These are phyloP conservation scores for Deilephila porcellus DNA, from an alignment of 2,888 invertebrate genomes.

Conservation along the genomic window DNA sequence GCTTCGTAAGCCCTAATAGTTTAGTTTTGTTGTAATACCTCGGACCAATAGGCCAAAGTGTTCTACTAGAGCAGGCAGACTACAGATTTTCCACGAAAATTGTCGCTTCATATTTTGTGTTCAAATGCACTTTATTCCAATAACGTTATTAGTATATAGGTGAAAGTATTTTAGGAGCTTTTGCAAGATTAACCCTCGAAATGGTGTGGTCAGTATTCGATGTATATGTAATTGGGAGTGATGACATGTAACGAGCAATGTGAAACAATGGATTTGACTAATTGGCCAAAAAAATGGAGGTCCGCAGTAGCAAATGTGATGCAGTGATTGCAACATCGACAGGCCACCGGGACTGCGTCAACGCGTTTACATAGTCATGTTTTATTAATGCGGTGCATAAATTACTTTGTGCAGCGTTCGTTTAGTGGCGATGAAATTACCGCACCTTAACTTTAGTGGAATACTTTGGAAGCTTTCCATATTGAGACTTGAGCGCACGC, in stretches of 20 bases:
- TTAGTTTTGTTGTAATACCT: too few relatives aligned
- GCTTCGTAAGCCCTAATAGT: too few relatives aligned
- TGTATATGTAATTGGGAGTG: background rate
- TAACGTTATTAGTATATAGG: too few relatives aligned
- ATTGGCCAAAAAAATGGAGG: slow-evolving; percentile 12
- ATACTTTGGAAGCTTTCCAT: slow-evolving; percentile 58
- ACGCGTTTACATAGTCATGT: slow-evolving; percentile 67
- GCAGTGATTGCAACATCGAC: slow-evolving; percentile 25
- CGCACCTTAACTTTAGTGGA: slow-evolving; percentile 53
- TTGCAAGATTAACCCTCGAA: too few relatives aligned
- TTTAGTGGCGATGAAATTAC: slow-evolving; percentile 63
- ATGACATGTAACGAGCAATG: background rate
- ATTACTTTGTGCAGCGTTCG: slow-evolving; percentile 67
- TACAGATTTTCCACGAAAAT: too few relatives aligned
- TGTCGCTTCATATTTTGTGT: too few relatives aligned
- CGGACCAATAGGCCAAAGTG: too few relatives aligned
- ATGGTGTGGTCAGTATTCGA: too few relatives aligned
- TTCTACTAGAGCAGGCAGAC: too few relatives aligned
- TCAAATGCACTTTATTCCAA: too few relatives aligned
- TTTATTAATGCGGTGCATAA: slow-evolving; percentile 72
- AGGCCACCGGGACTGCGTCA: slow-evolving; percentile 43
- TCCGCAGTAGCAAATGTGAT: slow-evolving; percentile 17
- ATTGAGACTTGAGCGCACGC: slow-evolving; percentile 43
- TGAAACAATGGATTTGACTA: slow-evolving; percentile 17
- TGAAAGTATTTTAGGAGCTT: too few relatives aligned